Percentiles rank a stretch among this genome's conserved stretches.
These are phyloP conservation scores for Zootermopsis nevadensis DNA, from an alignment of 2,888 invertebrate genomes.

Conservation along the genomic window DNA sequence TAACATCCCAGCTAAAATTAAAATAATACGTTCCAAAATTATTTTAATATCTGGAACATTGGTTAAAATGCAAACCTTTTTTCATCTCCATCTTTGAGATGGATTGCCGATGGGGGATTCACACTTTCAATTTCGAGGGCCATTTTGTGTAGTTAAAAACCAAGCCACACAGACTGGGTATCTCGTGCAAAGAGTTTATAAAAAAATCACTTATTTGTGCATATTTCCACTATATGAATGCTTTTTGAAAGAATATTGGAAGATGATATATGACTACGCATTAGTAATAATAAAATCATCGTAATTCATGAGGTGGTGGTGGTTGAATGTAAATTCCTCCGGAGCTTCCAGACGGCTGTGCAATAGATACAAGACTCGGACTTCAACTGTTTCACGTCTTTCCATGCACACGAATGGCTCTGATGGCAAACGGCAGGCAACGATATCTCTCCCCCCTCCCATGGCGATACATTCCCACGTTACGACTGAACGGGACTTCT, in stretches of 20 bases:
- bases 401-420: slow-evolving; percentile 40
- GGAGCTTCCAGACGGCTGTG: slow-evolving; percentile 33
- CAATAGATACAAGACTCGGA: slow-evolving; percentile 35
- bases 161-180: slow-evolving; percentile 37
- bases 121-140: slow-evolving; percentile 53
- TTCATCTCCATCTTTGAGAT: slow-evolving; percentile 50
- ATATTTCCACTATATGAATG: slow-evolving; percentile 33
- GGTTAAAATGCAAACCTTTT: slow-evolving; percentile 52
- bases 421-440: neutral
- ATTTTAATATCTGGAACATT: slow-evolving; percentile 31
- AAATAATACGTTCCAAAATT: slow-evolving; percentile 33
- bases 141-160: slow-evolving; percentile 46
- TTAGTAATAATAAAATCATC: slow-evolving; percentile 38
- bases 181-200: slow-evolving; percentile 32
- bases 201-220: slow-evolving; percentile 39
- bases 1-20: slow-evolving; percentile 12
- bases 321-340: slow-evolving; percentile 33
- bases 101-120: slow-evolving; percentile 51
- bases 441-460: slow-evolving; percentile 25
- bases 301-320: slow-evolving; percentile 31
- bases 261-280: slow-evolving; percentile 35
- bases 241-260: slow-evolving; percentile 15
- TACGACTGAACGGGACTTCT: neutral
- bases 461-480: neutral
- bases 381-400: slow-evolving; percentile 41